phyloP scores from a whole-genome alignment of 1,140 invertebrate species.

The Drosophila lacertosa region DNA sequence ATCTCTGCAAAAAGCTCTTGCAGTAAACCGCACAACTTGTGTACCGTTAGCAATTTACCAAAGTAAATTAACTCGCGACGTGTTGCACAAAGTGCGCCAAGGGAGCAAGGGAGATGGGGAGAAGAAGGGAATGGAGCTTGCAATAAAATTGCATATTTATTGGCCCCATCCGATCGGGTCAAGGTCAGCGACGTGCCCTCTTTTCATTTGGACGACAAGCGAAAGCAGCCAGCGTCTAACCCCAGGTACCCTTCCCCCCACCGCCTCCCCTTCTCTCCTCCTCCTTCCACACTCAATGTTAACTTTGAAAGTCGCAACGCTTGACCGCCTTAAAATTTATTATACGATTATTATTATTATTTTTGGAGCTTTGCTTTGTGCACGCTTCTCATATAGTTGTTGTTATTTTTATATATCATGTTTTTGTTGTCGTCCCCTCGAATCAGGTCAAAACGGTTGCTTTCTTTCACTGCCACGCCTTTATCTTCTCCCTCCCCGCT shows the following conservation, averaged over 20 bases:
- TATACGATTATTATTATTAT: conserved; percentile 50
- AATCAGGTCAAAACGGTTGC: conserved; percentile 80
- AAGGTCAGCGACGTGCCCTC: conserved; percentile 77
- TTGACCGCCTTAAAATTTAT: conserved; percentile 46
- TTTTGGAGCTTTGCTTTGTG: conserved; percentile 61
- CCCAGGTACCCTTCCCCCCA: neutral
- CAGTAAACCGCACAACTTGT: conserved; percentile 22
- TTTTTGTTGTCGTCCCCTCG: conserved; percentile 33
- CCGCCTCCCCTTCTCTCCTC: neutral
- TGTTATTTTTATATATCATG: conserved; percentile 18
- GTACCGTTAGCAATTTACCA: conserved; percentile 78
- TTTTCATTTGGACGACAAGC: conserved; percentile 68
- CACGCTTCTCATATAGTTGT: conserved; percentile 52
- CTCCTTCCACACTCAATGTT: neutral
- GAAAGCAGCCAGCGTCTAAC: conserved; percentile 32
- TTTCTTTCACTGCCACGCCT: conserved; percentile 70
- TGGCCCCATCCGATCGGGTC: conserved; percentile 55
- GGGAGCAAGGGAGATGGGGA: neutral
- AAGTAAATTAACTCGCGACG: conserved; percentile 63
- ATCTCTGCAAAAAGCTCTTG: conserved; percentile 6
- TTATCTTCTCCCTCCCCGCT: neutral
- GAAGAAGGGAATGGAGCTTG: neutral
- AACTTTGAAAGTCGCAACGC: conserved; percentile 47
- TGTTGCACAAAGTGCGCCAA: conserved; percentile 7
- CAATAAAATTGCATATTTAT: conserved; percentile 75